Evolutionary conservation across 2,888 invertebrate species (phyloP), one percentile per base, ranked within the genome.

Genomic region (Tetragonisca angustula): DNA sequence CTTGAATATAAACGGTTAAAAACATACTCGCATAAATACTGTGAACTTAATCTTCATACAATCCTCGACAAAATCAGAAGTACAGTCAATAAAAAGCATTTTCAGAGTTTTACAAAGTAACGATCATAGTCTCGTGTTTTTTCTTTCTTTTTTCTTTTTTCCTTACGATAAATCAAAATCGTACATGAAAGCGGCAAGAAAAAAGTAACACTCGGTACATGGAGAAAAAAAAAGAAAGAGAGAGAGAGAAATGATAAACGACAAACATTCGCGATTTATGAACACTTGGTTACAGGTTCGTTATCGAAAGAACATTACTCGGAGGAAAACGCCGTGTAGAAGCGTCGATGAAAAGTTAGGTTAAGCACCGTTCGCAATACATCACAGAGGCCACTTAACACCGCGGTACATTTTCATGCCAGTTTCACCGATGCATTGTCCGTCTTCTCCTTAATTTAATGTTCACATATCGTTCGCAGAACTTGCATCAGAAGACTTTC

Each of bases 331-430:
- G 81, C 76, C 79, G 82, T 81, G 71, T 59, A 79, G 81, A 80
- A 85, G 85, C 86, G 85, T 85, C 82, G 85, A 80, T 4, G 69
- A 79, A 77, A 87, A 82, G 88, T 88, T 88, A 88, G 88, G 88
- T 88, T 88, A 85, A 85, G 84, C 85, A 84, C 85, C 82, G 76
- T 87, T 87, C 65, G 73, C 76, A 65, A 77, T 69, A 81, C 76
- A 84, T 78, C 84, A 80, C 77, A 84, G 75, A 83, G 74, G 81
- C 75, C 80, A 77, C 80, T 80, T 71, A 80, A 80, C 80, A 84
- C 70, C 84, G 76, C 79, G 74, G 69, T 81, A 82, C 69, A 84
- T 76, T 79, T 83, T 81, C 80, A 73, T 74, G 79, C 56, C 73
- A 80, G 76, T 78, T 76, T 76, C 82, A 82, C 80, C 68, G 73